Conservation (phyloP, 2,113 vertebrate species). For the Otocyon megalotis region DNA sequence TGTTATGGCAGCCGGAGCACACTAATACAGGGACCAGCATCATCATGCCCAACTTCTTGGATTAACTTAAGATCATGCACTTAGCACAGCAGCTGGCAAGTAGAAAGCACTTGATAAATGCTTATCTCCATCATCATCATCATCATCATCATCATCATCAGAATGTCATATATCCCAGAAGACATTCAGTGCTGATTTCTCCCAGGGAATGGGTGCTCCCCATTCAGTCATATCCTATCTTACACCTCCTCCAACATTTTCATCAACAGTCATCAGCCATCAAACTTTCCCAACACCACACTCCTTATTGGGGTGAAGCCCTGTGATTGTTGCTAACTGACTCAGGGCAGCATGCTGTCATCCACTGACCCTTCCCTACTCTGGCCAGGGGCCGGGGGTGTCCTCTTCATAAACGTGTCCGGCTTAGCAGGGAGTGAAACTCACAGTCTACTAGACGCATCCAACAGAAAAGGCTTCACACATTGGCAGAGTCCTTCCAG, state of each 20-base stretch:
- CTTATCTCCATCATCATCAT: no score
- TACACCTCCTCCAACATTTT: not conserved
- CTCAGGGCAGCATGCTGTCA: no score
- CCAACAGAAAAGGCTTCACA: not conserved
- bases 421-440: not conserved
- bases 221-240: not conserved
- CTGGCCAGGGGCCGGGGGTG: no score
- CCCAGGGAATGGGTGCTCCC: not conserved
- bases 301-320: not conserved
- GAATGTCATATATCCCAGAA: not conserved
- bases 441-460: not conserved
- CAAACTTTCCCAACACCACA: not conserved
- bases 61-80: not conserved
- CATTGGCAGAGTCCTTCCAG: not conserved
- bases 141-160: not conserved
- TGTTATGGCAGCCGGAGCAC: not conserved
- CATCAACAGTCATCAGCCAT: not conserved
- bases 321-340: not conserved
- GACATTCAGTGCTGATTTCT: not conserved
- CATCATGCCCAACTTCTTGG: not conserved
- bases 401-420: not conserved
- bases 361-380: not conserved
- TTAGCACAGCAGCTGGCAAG: not conserved
- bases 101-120: not conserved
- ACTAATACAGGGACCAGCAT: no score